Percentiles rank a stretch among this genome's conserved stretches.
Conservation (phyloP, 2,888 invertebrate species). For the Cloeon dipterum region DNA sequence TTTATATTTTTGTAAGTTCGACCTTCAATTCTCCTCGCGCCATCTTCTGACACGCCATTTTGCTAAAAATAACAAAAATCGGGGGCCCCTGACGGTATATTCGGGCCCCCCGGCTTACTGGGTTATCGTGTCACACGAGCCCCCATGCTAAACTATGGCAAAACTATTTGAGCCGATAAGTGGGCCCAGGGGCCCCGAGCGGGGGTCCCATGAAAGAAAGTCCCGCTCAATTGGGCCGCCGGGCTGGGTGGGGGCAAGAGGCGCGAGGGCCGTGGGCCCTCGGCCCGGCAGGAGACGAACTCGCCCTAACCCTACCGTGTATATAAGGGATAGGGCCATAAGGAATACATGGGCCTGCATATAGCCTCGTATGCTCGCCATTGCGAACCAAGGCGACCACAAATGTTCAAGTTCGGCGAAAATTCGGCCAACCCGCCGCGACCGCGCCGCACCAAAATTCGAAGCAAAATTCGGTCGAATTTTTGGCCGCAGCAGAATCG, state of each 20-base stretch:
- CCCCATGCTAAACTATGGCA: neutral
- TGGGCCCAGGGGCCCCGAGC: constrained; percentile 10
- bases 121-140: too few species aligned
- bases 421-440: too few species aligned
- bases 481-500: neutral
- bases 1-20: constrained; percentile 7
- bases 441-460: too few species aligned
- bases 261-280: too few species aligned
- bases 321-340: constrained; percentile 2
- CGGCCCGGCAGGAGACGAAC: neutral
- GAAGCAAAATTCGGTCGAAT: neutral
- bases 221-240: too few species aligned
- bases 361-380: constrained; percentile 23
- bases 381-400: constrained; percentile 8
- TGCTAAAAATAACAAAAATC: constrained; percentile 6
- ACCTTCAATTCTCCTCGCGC: constrained; percentile 12
- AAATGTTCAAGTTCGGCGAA: neutral
- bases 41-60: constrained; percentile 10
- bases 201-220: constrained; percentile 11
- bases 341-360: constrained; percentile 15
- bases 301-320: neutral
- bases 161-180: constrained; percentile 7
- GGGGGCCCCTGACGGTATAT: neutral
- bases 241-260: too few species aligned
- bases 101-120: too few species aligned